Base-by-base conservation (phyloP, 2,113 vertebrate genomes). In the Anolis sagrei region DNA sequence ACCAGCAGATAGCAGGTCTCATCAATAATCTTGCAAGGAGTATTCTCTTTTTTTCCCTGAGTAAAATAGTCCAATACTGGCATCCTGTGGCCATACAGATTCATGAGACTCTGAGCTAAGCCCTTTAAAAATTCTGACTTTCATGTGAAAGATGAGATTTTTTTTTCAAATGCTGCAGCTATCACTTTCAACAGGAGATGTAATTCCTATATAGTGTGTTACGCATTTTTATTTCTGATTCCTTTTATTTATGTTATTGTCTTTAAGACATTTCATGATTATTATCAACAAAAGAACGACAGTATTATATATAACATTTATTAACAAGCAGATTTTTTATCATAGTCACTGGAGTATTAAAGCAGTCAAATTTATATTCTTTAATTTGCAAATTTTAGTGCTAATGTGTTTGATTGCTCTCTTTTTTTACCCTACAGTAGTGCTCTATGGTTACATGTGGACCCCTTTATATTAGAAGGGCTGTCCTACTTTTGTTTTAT, bases 11-110 rank as follows among this genome's bases (percentile, higher is more conserved):
- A 82, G n/a, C 78, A 92, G 86, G 69, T 76, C 87, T 74, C 72
- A 75, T 73, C 78, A 84, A 89, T 80, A 79, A 36, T 84, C 89
- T 89, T 92, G 92, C 94, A 93, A 76, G 90, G 77, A 87, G 72
- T 61, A 73, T 85, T 93, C 91, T 91, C 66, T 87, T 91, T 89
- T n/a, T 78, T 78, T 78, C 23, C 21, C 85, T 77, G 10, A 87
- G 81, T 75, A 89, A 92, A 4, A 77, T 29, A 92, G 95, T 95
- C 95, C 96, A 97, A 97, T 48, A 96, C 95, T 97, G 97, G 96
- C 96, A 97, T 96, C 96, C 94, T 94, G 93, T 96, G 96, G 95
- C 93, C 95, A 94, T 21, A 93, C 29, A 93, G 78, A 93, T 81
- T 92, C 90, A 92, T 95, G 89, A 36, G 85, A 81, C 79, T n/a